Base-by-base conservation (phyloP, 2,113 vertebrate species). In the Apistogramma diplotaenia region DNA sequence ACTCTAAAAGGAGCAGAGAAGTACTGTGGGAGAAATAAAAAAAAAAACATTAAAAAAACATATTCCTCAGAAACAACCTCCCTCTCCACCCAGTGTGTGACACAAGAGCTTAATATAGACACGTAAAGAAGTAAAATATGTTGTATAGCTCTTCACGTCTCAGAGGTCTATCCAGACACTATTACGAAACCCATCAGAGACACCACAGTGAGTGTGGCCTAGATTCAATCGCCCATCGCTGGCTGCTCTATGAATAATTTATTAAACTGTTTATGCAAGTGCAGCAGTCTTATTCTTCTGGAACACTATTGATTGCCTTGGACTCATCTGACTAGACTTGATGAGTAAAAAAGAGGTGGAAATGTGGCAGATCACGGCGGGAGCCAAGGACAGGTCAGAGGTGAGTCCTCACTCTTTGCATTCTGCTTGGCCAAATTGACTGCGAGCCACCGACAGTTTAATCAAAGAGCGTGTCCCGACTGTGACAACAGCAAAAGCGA, bases 241-340 rank as follows among this genome's bases (percentile, higher is more conserved):
- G 85, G 81, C 88, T 87, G 61, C 75, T 25, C 72, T 7, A 93
- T 94, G 93, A 93, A 93, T 93, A 88, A 94, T 94, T 89, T 84
- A 93, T 87, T 72, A 83, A 88, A 89, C 85, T 92, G 88, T 94
- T 94, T 94, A 92, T 92, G 91, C 91, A 91, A 92, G 85, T 65
- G 79, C 74, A 79, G 88, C 87, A 82, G 85, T 91, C 84, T 82
- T 89, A 79, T 91, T 90, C 81, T 87, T 88, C 89, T 72, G 88
- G 82, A 89, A 81, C 81, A 87, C 82, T 90, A 91, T 91, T 90
- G 92, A 93, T 94, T 81, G 76, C 79, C 43, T 12, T 13, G 76
- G 40, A 57, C 80, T 76, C 40, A 33, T 78, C 49, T 80, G 83
- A 90, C 78, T 82, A 79, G 43, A 80, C 51, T 76, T 79, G 81